phyloP scores from a whole-genome alignment of 1,140 invertebrate genomes.

The Orchestia grillus region DNA sequence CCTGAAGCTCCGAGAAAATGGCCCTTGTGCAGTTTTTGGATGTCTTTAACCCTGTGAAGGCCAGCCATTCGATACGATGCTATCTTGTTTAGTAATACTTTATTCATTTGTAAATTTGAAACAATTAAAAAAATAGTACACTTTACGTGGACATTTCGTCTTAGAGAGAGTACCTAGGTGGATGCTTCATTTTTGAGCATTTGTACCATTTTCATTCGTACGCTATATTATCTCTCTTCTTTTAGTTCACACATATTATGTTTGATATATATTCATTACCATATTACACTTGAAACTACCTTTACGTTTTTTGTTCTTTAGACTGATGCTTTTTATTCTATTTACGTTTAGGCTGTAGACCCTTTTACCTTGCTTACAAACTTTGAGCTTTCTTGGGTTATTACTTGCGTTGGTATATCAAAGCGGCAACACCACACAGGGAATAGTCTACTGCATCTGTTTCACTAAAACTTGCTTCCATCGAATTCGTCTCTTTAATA shows the following conservation, averaged over 20 bases:
- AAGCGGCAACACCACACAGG: not conserved
- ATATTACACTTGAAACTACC: not conserved
- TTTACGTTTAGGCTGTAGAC: not conserved
- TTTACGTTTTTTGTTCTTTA: not conserved
- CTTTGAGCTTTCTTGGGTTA: not conserved
- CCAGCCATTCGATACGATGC: not conserved
- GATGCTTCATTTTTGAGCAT: not conserved
- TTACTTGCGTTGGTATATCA: not conserved
- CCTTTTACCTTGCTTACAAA: not conserved
- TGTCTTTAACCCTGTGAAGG: not conserved
- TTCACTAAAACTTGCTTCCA: not conserved
- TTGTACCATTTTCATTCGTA: not conserved
- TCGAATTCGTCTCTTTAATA: not conserved
- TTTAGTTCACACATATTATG: too few relatives aligned
- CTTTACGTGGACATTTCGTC: not conserved
- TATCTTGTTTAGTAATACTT: not conserved
- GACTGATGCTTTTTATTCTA: not conserved
- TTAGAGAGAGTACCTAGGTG: not conserved
- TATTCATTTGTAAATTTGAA: not conserved
- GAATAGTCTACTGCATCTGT: not conserved
- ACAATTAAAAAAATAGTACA: not conserved
- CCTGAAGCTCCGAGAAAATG: not conserved
- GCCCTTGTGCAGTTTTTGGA: not conserved
- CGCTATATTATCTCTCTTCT: not conserved
- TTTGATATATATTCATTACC: not conserved